phyloP scores from a whole-genome alignment of 1,140 invertebrate genomes.

The Venustaconcha ellipsiformis region DNA sequence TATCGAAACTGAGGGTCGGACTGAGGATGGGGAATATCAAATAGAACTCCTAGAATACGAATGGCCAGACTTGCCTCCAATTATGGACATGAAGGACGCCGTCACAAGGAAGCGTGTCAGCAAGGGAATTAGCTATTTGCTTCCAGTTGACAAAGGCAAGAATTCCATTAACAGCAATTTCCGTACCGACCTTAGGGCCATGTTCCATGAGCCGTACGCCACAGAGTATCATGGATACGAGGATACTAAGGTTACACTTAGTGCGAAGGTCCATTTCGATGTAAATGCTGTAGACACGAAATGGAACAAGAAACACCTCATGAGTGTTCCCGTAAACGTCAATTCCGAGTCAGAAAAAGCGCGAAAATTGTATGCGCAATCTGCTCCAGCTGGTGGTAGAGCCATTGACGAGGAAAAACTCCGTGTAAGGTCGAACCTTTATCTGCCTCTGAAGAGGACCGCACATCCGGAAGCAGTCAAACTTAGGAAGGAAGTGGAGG shows the following conservation, averaged over 20 bases:
- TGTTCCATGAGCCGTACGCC: constrained; percentile 63
- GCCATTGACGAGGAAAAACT: constrained; percentile 38
- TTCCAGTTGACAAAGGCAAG: constrained; percentile 59
- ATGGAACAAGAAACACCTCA: constrained; percentile 38
- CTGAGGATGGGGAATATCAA: constrained; percentile 30
- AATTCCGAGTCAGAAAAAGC: constrained; percentile 59
- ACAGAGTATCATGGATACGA: constrained; percentile 43
- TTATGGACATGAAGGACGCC: constrained; percentile 60
- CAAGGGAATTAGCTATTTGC: constrained; percentile 58
- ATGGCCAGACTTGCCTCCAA: constrained; percentile 62
- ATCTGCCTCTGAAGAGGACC: constrained; percentile 48
- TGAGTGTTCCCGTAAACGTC: constrained; percentile 36
- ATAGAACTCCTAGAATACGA: constrained; percentile 60
- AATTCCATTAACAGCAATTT: constrained; percentile 60
- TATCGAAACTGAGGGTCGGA: not conserved
- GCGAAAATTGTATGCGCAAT: constrained; percentile 47
- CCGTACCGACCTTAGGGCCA: constrained; percentile 57
- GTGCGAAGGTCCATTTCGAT: constrained; percentile 55
- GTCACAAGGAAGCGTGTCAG: constrained; percentile 56
- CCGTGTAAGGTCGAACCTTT: constrained; percentile 49
- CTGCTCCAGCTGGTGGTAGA: constrained; percentile 50
- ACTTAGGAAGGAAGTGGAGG: constrained; percentile 54
- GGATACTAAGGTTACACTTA: constrained; percentile 48
- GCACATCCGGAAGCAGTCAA: constrained; percentile 54
- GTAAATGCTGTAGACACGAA: constrained; percentile 50